Evolutionary conservation across 2,888 invertebrate genomes (phyloP), one percentile per base, ranked within the genome.

Genomic region (Drosophila planitibia): DNA sequence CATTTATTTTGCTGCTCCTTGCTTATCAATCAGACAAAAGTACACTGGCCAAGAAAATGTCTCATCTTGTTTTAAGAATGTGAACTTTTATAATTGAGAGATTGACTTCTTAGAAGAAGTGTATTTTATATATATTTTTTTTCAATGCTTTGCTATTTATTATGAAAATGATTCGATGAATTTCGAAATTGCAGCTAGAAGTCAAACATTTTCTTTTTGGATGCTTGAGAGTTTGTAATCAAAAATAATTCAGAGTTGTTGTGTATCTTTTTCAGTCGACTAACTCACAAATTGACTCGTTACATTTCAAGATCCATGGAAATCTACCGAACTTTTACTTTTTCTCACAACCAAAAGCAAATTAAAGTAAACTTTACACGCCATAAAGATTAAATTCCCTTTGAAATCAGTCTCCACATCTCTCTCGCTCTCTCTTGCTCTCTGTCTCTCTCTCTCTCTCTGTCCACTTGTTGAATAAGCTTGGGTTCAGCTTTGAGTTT

Each of bases 11-110:
- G 9, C 25, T 32, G 32, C 44, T 16, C 6, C 41, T 14, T 60
- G 63, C n/a, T 39, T 79, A 75, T 70, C 76, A 81, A 64, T 53
- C 63, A 54, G 57, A 53, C 53, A 22, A 25, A 33, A 22, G 28
- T 49, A 39, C 32, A 57, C 55, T 19, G 22, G 25, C 14, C 25
- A 4, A 16, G 4, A 47, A 16, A 25, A 9, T 16, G 16, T 25
- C 1, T 47, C 7, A 16, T 16, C 1, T 47, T 47, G 47, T 2
- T 44, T 44, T 14, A 12, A 22, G 1, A 14, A 22, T 22, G 19
- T 37, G 19, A 37, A 37, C 37, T 2, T 41, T 41, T 19, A 16
- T 7, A 14, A 47, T 4, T 14, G 22, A 47, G 14, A 2, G 7
- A 14, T 22, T 22, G 14, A 4, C 12, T 22, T 22, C 7, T 9